Evolutionary conservation across 1,140 invertebrate genomes (phyloP).

Genomic region (Micrasema minimum): DNA sequence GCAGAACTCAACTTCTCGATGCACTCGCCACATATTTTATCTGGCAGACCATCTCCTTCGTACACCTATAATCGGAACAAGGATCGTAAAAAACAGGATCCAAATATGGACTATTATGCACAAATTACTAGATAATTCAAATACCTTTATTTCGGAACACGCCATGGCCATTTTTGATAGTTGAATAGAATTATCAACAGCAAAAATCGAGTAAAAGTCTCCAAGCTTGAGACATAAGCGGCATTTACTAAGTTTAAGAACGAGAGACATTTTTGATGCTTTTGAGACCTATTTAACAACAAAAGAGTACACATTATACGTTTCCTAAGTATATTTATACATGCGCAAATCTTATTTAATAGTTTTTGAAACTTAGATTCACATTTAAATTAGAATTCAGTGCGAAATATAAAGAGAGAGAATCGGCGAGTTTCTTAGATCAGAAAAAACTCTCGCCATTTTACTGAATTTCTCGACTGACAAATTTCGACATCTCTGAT

Average conservation of each 20-base stretch:
- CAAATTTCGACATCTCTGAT: conserved; percentile 1
- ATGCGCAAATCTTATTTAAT: not conserved
- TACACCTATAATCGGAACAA: conserved; percentile 56
- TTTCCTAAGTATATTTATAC: conserved; percentile 1
- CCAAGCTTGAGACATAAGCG: conserved; percentile 66
- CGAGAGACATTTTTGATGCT: conserved; percentile 44
- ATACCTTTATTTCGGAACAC: conserved; percentile 67
- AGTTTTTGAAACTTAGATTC: conserved; percentile 8
- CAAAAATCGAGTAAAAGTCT: conserved; percentile 67
- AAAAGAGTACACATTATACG: conserved; percentile 33
- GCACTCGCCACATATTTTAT: conserved; percentile 65
- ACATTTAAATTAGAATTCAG: conserved; percentile 10
- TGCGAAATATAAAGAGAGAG: conserved; percentile 22
- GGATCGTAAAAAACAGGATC: conserved; percentile 3
- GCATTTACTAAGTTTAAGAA: conserved; percentile 62
- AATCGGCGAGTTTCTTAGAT: conserved; percentile 1
- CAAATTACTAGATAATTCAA: not conserved
- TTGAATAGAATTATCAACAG: conserved; percentile 64
- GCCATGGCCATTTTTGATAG: conserved; percentile 70
- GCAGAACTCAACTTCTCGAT: conserved; percentile 65
- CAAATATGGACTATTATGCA: not conserved
- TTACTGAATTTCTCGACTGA: conserved; percentile 13
- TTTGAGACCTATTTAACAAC: conserved; percentile 33
- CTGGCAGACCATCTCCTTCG: conserved; percentile 64
- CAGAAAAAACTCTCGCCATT: conserved; percentile 29